A percentile compares a stretch with the other conserved stretches of the same genome.
These are phyloP conservation scores for Rhagium mordax DNA, from an alignment of 2,888 invertebrate species.

Conservation along the genomic window DNA sequence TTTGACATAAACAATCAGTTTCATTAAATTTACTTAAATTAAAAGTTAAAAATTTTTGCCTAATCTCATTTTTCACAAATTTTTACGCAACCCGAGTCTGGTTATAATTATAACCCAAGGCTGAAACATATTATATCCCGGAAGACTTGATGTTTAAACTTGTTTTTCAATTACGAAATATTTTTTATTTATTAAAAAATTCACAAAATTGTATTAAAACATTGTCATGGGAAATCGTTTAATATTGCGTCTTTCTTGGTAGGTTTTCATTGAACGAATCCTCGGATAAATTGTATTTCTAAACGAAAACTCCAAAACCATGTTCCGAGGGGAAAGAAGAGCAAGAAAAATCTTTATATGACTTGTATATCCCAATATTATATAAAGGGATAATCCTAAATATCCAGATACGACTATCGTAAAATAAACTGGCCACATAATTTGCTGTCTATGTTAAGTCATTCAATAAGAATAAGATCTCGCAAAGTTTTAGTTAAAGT, in stretches of 20 bases:
- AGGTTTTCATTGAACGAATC: slow-evolving; percentile 1
- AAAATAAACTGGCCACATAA: too few relatives aligned
- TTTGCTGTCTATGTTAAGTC: too few relatives aligned
- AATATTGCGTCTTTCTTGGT: not conserved
- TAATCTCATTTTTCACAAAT: too few relatives aligned
- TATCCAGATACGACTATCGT: not conserved
- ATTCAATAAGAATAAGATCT: too few relatives aligned
- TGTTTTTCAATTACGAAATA: not conserved
- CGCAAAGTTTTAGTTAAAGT: too few relatives aligned
- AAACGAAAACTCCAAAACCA: not conserved
- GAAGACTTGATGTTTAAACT: too few relatives aligned
- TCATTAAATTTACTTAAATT: too few relatives aligned
- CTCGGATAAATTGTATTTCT: slow-evolving; percentile 1
- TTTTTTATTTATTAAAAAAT: not conserved
- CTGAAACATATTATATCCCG: too few relatives aligned
- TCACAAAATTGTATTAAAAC: not conserved
- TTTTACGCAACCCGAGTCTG: too few relatives aligned
- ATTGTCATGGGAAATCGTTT: slow-evolving; percentile 10
- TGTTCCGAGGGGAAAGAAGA: not conserved
- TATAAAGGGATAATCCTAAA: not conserved
- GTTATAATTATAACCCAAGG: too few relatives aligned
- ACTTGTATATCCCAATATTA: not conserved
- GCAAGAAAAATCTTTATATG: not conserved
- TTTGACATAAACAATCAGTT: too few relatives aligned
- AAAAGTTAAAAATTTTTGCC: too few relatives aligned